Percentiles rank a stretch among this genome's conserved stretches.
These are phyloP conservation scores for Diadophis punctatus DNA, from an alignment of 2,113 vertebrate species.

Conservation along the genomic window DNA sequence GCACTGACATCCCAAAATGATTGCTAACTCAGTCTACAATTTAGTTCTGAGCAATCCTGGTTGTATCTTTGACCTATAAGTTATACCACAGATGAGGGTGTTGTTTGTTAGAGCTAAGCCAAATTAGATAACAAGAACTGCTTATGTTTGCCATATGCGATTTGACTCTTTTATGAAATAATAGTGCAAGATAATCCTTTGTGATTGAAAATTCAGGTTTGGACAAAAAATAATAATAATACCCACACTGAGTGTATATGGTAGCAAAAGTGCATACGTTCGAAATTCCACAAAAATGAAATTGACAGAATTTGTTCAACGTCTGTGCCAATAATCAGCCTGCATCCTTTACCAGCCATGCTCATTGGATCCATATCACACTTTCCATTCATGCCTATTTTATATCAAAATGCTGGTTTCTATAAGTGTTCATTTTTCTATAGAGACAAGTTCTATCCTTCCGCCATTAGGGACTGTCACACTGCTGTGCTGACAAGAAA, in stretches of 20 bases:
- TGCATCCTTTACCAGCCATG: neutral
- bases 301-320: neutral
- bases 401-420: conserved; percentile 25
- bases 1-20: neutral
- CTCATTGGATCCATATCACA: neutral
- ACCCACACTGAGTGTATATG: neutral
- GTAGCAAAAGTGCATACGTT: neutral
- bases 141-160: neutral
- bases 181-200: neutral
- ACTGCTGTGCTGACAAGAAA: neutral
- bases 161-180: neutral
- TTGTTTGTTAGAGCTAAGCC: neutral
- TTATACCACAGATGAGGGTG: neutral
- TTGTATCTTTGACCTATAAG: neutral
- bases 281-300: neutral
- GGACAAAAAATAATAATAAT: too few species aligned
- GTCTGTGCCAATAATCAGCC: neutral
- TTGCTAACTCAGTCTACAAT: neutral
- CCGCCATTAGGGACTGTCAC: neutral
- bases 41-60: neutral
- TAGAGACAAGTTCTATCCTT: neutral
- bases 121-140: neutral
- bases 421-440: conserved; percentile 25
- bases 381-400: neutral
- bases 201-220: too few species aligned